Conservation (phyloP, 2,797 vertebrate genomes). For the Gymnoscopelus microlampas region DNA sequence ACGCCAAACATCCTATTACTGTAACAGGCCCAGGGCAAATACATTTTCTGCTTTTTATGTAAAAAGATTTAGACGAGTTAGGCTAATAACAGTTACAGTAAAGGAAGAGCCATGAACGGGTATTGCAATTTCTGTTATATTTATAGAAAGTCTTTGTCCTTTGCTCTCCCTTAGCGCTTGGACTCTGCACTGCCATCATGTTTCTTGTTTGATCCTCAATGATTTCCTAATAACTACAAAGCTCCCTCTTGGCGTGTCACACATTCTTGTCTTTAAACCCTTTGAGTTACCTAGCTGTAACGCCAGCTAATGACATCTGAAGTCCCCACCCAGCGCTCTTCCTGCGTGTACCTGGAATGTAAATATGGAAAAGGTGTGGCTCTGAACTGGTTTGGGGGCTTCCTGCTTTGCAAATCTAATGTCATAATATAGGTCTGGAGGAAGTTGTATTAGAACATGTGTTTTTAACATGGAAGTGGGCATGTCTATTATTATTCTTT, state of each 20-base stretch:
- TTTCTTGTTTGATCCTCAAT: slow-evolving; percentile 22
- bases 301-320: slow-evolving; percentile 23
- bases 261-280: slow-evolving; percentile 17
- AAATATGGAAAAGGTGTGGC: slow-evolving; percentile 70
- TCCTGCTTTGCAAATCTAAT: slow-evolving; percentile 56
- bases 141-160: slow-evolving; percentile 36
- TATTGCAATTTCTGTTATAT: slow-evolving; percentile 32
- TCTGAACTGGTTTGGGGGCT: slow-evolving; percentile 26
- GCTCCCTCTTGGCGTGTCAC: not conserved
- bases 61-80: not conserved
- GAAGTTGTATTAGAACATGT: slow-evolving; percentile 17
- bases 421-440: slow-evolving; percentile 3
- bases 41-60: slow-evolving; percentile 8
- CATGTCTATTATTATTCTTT: not conserved
- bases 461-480: not conserved
- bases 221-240: slow-evolving; percentile 38
- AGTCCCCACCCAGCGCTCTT: slow-evolving; percentile 37
- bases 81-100: slow-evolving; percentile 6
- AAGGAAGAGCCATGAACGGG: not conserved
- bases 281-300: slow-evolving; percentile 28
- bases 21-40: not conserved
- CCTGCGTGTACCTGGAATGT: slow-evolving; percentile 60
- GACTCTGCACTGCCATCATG: slow-evolving; percentile 52
- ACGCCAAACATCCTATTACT: slow-evolving; percentile 10
- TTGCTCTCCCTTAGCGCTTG: slow-evolving; percentile 53